A percentile compares a stretch with the other conserved stretches of the same genome.
These are phyloP conservation scores for Falco berigora DNA, from an alignment of 2,797 vertebrate species.

Conservation along the genomic window DNA sequence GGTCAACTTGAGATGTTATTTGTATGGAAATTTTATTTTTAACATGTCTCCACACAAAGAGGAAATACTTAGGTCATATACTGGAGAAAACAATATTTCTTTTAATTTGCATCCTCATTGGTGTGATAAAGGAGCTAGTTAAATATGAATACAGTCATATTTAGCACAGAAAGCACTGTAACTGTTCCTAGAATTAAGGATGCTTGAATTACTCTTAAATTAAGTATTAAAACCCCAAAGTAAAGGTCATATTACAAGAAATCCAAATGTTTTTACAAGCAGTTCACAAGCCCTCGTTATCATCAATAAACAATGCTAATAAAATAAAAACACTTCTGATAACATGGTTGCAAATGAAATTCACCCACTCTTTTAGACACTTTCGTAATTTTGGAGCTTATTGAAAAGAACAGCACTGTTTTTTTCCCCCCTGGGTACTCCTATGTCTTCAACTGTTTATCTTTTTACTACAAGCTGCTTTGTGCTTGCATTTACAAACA, in stretches of 20 bases:
- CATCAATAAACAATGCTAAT: neutral
- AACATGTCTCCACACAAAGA: neutral
- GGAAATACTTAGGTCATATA: slow-evolving; percentile 21
- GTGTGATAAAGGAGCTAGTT: neutral
- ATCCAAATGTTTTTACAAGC: neutral
- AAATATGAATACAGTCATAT: neutral
- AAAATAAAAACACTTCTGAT: neutral
- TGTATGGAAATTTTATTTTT: slow-evolving; percentile 8
- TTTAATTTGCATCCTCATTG: neutral
- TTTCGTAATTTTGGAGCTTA: neutral
- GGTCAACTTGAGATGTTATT: neutral
- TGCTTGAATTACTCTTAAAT: neutral
- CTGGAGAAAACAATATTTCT: neutral
- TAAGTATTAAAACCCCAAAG: neutral
- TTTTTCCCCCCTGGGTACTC: rapidly evolving
- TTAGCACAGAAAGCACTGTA: neutral
- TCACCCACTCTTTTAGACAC: neutral
- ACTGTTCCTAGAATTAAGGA: neutral
- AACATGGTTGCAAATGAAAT: neutral
- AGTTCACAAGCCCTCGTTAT: neutral
- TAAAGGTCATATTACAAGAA: neutral
- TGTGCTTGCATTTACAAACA: neutral
- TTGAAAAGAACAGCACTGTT: neutral
- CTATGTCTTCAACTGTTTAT: neutral
- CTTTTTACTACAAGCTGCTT: neutral